phyloP scores from a whole-genome alignment of 2,113 vertebrate species.

The Motacilla tschutschensis region DNA sequence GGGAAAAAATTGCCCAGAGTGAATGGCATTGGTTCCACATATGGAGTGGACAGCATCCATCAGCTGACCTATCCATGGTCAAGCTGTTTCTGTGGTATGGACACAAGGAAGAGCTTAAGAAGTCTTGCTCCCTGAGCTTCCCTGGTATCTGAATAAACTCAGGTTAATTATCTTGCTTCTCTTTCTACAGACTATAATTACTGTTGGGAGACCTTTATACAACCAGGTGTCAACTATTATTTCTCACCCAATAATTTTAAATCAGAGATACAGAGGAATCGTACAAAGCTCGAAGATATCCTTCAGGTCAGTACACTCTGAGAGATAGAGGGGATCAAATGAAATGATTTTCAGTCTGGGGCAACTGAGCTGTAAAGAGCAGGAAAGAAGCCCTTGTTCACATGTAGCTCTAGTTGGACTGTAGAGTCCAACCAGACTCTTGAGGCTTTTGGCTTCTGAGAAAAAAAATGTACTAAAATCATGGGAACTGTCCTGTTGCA shows the following conservation, averaged over 20 bases:
- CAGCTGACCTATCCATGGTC: background rate
- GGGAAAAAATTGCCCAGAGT: background rate
- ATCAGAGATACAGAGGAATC: fast-evolving
- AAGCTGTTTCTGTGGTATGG: background rate
- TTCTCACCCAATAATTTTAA: background rate
- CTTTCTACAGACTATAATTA: background rate
- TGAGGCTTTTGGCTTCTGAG: background rate
- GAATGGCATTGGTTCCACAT: background rate
- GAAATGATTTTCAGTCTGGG: background rate
- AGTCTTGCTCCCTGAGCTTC: background rate
- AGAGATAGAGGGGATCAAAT: background rate
- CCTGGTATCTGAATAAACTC: background rate
- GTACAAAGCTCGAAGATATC: background rate
- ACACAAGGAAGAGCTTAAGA: background rate
- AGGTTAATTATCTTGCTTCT: background rate
- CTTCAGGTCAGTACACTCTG: constrained; percentile 29
- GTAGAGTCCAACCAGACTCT: background rate
- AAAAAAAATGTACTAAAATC: background rate
- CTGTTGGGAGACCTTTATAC: constrained; percentile 43
- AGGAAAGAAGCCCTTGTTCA: background rate
- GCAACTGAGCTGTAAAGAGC: background rate
- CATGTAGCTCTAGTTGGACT: background rate
- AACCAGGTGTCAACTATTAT: background rate
- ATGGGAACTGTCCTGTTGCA: background rate
- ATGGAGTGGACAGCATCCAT: background rate